Evolutionary conservation across 2,888 invertebrate species (phyloP), one percentile per base, ranked within the genome.

Genomic region (Caenorhabditis wallacei): DNA sequence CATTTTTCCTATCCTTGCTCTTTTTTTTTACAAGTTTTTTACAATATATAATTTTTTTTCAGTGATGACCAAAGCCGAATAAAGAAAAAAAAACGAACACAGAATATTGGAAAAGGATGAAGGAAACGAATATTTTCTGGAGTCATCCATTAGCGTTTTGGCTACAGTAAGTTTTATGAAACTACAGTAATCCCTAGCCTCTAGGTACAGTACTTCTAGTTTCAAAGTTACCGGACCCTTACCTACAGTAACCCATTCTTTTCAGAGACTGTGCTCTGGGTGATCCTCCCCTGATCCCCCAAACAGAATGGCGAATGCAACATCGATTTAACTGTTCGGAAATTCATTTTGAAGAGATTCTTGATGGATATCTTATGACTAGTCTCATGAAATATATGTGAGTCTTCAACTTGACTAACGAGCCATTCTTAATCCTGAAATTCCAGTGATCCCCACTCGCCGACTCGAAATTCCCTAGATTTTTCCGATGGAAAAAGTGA

Each of bases 101-200:
- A 13, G 30, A 57, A 51, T n/a, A n/a, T n/a, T n/a, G 4, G 51
- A 18, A 11, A 5, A 66, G 8, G 5, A 66, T 70, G 70, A 66
- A 66, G 66, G 53, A 66, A 18, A 71, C 59, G 20, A 22, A 37
- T 24, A 24, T 57, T n/a, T 70, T 70, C 59, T 72, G 68, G 72
- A 59, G 48, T 40, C 72, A 68, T 46, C 80, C 80, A 2, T n/a
- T 80, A 20, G 66, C 68, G n/a, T 72, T 68, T 22, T 80, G 80
- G 80, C 22, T 80, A 22, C 51, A 57, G 79, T 80, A 30, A 66
- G 59, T 53, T 46, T 37, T 68, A n/a, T 30, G 46, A 8, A 51
- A 51, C 20, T 51, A 43, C 11, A 30, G 30, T 30, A 30, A 30
- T 30, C 30, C 30, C 8, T 5, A 30, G 8, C n/a, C n/a, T 30